Base-by-base conservation (phyloP, 2,888 invertebrate species). In the Helicoverpa assulta region DNA sequence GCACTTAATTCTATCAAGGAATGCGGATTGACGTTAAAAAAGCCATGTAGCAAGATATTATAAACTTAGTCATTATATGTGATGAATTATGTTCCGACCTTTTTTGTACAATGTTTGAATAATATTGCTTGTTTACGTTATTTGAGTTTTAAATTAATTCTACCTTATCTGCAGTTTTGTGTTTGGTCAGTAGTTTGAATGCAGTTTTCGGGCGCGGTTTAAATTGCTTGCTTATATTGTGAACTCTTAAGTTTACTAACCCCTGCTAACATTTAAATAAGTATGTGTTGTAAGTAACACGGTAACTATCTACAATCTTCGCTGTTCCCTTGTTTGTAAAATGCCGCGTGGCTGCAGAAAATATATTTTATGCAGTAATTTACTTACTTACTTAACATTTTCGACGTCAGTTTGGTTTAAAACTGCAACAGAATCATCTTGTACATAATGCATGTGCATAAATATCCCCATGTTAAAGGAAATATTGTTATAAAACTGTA, bases 1-100 rank as follows among this genome's bases (percentile, higher is more conserved):
- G 89, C 91, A 90, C 88, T 91, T 89, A 88, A 90, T 88, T 90
- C 89, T 88, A 89, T 89, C 83, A 77, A 81, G 85, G 86, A 88
- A 87, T 87, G 86, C 80, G 85, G 86, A 88, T 87, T 88, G 84
- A 85, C 76, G 65, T 37, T 70, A 61, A 73, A 80, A 81, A 82
- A 71, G 73, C 73, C 69, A 57, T 70, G 60, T 76, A 80, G 78
- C 71, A 61, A 73, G 74, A 75, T 76, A 71, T 64, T 69, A 69
- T 62, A 68, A 65, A 57, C 50, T 50, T 37, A 57, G 58, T 69
- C 62, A 56, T 67, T 47, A 51, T 56, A 51, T 50, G 40, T 60
- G 63, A 67, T 62, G 56, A 67, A 66, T 69, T 68, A 65, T 64
- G 55, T 61, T 54, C 55, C 10, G 37, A 60, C 47, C 65, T 59